Base-by-base conservation (phyloP, 2,797 vertebrate species). In the Chelon auratus region DNA sequence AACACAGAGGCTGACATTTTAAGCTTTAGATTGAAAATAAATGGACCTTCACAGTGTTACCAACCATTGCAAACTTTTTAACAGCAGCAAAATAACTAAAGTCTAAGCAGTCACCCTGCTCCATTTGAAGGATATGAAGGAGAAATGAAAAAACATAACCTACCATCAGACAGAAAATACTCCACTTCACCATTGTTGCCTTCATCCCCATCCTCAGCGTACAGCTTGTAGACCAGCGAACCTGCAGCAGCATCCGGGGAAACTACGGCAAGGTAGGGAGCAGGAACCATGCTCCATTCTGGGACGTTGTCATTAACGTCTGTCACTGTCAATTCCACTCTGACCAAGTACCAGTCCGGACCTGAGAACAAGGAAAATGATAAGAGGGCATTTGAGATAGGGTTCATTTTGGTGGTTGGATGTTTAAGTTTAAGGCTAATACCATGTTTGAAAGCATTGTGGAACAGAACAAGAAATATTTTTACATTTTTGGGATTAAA, bases 91-190 rank as follows among this genome's bases (percentile, higher is more conserved):
- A n/a, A 59, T 26, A 43, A 48, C 0, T 17, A 11, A 24, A 0
- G 20, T 45, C 30, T 39, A 15, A 58, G 1, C 8, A 17, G 15
- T 50, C 24, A 58, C n/a, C 56, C 13, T 10, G 18, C 0, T 43
- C 24, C 4, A 50, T 72, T 55, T 2, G 55, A 0, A 15, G 14
- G 22, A 14, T 15, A 1, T 20, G 9, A 1, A 22, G 9, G 0
- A 39, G 17, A 56, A 48, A 9, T 33, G 9, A n/a, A 51, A 6
- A 2, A 52, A 13, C 26, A 47, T 0, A 24, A 57, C 84, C 20
- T 93, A 96, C 96, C 96, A 72, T 97, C 95, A 13, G 96, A 93
- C 52, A 97, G 93, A 82, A 96, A 96, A 91, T 96, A 97, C 52
- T 97, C 96, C 78, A 97, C 94, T 75, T 94, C 91, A 43, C 96